Evolutionary conservation across 1,140 invertebrate genomes (phyloP), one percentile per base, ranked within the genome.

Genomic region (Ectropis grisescens): DNA sequence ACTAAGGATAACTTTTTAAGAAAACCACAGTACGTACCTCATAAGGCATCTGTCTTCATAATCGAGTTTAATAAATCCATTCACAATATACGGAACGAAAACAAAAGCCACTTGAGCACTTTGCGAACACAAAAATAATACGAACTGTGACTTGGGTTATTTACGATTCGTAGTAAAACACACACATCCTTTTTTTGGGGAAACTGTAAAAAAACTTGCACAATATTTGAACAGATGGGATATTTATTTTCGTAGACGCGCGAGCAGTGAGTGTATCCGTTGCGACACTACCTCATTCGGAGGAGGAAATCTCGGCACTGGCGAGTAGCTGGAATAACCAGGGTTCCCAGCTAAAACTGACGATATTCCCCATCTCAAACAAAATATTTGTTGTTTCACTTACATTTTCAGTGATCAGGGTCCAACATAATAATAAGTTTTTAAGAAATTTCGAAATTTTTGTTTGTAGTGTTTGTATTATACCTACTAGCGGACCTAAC

Each of bases 151-250:
- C n/a, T n/a, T n/a, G n/a, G 27, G 32, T 24, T 29, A 32, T 26
- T 36, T 33, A 24, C 10, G 32, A 37, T 37, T 37, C 39, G 29
- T 33, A 40, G 27, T 26, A 39, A 46, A 48, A 44, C 31, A 37
- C 56, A 50, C 55, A 74, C 59, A 68, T 59, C 34, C 35, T 62
- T 54, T 56, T 65, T 66, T 59, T 36, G 29, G 27, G 51, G 44
- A 50, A 58, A 65, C 51, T 66, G 56, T 66, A 70, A 64, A 61
- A 58, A 67, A 70, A 76, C 62, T 61, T 59, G 52, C 67, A 74
- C 67, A 66, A 70, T 76, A 65, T 66, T 72, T 69, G 48, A 70
- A 74, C 71, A 79, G 69, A 76, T 79, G 71, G 60, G 33, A 29
- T 52, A 64, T 65, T 67, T 79, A 71, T 75, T 75, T 75, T 71